Conservation (phyloP, 2,797 vertebrate species). For the Peromyscus aztecus region DNA sequence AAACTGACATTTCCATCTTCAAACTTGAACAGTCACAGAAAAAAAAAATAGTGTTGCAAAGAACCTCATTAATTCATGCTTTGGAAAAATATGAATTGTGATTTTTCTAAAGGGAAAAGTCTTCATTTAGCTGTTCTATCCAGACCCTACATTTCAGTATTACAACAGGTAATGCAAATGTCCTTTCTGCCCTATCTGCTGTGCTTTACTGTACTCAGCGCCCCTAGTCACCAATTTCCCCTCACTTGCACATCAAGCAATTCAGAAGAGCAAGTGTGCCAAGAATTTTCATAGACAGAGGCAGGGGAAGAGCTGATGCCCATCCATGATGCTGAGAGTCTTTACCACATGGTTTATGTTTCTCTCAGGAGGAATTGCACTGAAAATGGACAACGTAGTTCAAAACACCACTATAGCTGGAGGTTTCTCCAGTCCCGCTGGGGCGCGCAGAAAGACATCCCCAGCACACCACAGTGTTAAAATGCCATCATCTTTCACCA, state of each 20-base stretch:
- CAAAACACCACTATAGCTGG: not conserved
- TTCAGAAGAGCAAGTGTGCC: not conserved
- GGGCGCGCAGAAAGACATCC: too few species aligned
- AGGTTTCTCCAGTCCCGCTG: too few species aligned
- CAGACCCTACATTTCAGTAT: not conserved
- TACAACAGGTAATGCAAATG: not conserved
- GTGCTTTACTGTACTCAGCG: not conserved
- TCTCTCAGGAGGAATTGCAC: not conserved
- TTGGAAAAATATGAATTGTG: slow-evolving; percentile 19
- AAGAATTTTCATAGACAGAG: not conserved
- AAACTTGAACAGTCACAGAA: slow-evolving; percentile 67
- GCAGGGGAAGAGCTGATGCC: not conserved
- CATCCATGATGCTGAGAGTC: not conserved
- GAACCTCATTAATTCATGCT: slow-evolving; percentile 63
- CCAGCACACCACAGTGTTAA: not conserved
- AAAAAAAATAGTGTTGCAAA: slow-evolving; percentile 69
- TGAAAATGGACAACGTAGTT: not conserved
- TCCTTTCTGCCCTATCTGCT: not conserved
- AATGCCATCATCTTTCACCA: not conserved
- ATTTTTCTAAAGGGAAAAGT: slow-evolving; percentile 68
- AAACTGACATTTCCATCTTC: slow-evolving; percentile 70
- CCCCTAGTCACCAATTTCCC: not conserved
- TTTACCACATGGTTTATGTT: not conserved
- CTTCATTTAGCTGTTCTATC: slow-evolving; percentile 40
- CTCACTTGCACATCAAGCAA: not conserved